Conservation (phyloP, 2,797 vertebrate species). For the Hyperoplus lanceolatus region DNA sequence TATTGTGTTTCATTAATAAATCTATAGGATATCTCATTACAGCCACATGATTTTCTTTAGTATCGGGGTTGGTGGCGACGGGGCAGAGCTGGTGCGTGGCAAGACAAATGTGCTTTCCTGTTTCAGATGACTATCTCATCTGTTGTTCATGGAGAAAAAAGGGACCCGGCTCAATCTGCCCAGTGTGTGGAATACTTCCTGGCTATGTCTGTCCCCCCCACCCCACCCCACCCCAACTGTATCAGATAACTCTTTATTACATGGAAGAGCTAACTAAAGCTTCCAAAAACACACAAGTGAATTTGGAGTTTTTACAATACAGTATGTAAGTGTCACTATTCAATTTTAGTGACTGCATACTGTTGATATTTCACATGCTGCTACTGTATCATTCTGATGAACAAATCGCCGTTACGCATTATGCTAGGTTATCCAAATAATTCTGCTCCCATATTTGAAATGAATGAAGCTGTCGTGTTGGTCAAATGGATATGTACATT, state of each 20-base stretch:
- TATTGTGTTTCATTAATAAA: constrained; percentile 84
- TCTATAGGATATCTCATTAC: constrained; percentile 84
- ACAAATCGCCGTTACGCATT: no score
- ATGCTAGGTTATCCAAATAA: not conserved
- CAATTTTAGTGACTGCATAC: not conserved
- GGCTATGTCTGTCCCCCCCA: constrained; percentile 27
- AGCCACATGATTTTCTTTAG: constrained; percentile 78
- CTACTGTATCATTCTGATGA: no score
- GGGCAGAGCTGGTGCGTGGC: constrained; percentile 60
- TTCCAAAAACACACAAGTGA: not conserved
- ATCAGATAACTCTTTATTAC: constrained; percentile 32
- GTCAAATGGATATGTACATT: not conserved
- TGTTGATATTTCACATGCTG: not conserved
- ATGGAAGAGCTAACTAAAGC: not conserved
- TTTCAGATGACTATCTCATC: constrained; percentile 75
- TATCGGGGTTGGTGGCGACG: constrained; percentile 49
- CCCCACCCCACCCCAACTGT: constrained; percentile 15
- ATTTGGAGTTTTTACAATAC: not conserved
- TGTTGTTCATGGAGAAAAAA: constrained; percentile 68
- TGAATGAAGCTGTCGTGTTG: not conserved
- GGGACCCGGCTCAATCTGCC: constrained; percentile 61
- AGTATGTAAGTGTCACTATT: not conserved
- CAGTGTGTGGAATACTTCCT: constrained; percentile 54
- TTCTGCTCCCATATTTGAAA: not conserved
- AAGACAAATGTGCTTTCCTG: constrained; percentile 77